Evolutionary conservation across 2,113 vertebrate genomes (phyloP).

Genomic region (Benitochromis conjunctus): DNA sequence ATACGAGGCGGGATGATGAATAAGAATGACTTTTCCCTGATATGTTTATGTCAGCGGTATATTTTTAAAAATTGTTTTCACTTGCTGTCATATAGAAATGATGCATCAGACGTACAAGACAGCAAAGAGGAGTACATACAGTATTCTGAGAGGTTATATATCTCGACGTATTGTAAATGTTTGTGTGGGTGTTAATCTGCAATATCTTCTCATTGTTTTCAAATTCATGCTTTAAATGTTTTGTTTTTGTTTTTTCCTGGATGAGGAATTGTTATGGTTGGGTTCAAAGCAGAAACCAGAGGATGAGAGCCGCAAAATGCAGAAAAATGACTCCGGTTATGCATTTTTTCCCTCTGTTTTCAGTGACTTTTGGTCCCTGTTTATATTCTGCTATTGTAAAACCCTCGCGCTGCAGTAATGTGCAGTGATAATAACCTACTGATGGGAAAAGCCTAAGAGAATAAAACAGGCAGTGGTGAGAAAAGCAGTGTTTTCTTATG

Average conservation of each 20-base stretch:
- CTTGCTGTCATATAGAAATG: background rate
- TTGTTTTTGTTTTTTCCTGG: background rate
- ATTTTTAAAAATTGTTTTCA: background rate
- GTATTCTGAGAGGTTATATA: background rate
- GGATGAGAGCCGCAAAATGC: background rate
- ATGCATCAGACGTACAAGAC: background rate
- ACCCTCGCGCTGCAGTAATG: background rate
- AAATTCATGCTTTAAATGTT: background rate
- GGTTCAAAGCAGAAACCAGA: background rate
- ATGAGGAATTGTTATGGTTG: background rate
- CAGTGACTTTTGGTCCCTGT: background rate
- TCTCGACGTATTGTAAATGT: background rate
- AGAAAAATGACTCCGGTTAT: background rate
- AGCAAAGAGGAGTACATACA: background rate
- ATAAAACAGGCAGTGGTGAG: background rate
- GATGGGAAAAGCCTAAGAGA: background rate
- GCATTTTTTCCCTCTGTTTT: background rate
- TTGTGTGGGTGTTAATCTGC: background rate
- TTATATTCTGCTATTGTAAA: background rate
- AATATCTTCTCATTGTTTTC: background rate
- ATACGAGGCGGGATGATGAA: background rate
- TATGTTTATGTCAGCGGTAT: background rate
- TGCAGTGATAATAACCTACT: background rate
- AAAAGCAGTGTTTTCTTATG: background rate
- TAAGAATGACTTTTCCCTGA: background rate